Percentiles rank a stretch among this genome's conserved stretches.
These are phyloP conservation scores for Scomberomorus guttatus DNA, from an alignment of 2,797 vertebrate species.

Conservation along the genomic window DNA sequence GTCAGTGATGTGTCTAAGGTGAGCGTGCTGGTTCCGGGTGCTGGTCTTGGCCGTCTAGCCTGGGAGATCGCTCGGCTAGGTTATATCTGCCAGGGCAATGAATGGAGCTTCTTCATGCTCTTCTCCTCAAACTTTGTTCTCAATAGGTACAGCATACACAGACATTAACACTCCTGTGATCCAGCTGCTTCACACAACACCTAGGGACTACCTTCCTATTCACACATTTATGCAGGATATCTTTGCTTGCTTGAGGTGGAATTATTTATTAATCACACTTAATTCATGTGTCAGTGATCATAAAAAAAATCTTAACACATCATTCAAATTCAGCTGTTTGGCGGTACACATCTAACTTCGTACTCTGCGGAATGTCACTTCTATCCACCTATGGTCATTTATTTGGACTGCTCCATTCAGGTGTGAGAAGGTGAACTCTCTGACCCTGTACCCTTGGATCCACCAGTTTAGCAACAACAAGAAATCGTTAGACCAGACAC, in stretches of 20 bases:
- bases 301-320: constrained; percentile 2
- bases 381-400: neutral
- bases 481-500: constrained; percentile 94
- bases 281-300: neutral
- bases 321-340: neutral
- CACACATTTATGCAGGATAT: neutral
- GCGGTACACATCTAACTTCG: neutral
- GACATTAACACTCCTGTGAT: constrained; percentile 14
- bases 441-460: constrained; percentile 97
- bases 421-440: constrained; percentile 94
- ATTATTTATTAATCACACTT: neutral
- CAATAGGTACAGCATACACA: constrained; percentile 90
- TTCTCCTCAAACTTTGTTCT: constrained; percentile 99
- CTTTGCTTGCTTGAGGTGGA: neutral
- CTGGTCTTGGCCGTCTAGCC: constrained; percentile 96
- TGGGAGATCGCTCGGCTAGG: constrained; percentile 98
- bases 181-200: neutral
- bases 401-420: constrained; percentile 78
- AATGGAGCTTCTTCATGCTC: constrained; percentile 99
- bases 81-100: constrained; percentile 98
- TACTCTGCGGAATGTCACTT: constrained; percentile 7
- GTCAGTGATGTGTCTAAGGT: constrained; percentile 93
- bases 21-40: constrained; percentile 96
- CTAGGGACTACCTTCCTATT: neutral
- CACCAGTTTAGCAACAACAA: constrained; percentile 99